These are phyloP conservation scores for Elmis aenea DNA, from an alignment of 2,888 invertebrate genomes.

Conservation along the genomic window DNA sequence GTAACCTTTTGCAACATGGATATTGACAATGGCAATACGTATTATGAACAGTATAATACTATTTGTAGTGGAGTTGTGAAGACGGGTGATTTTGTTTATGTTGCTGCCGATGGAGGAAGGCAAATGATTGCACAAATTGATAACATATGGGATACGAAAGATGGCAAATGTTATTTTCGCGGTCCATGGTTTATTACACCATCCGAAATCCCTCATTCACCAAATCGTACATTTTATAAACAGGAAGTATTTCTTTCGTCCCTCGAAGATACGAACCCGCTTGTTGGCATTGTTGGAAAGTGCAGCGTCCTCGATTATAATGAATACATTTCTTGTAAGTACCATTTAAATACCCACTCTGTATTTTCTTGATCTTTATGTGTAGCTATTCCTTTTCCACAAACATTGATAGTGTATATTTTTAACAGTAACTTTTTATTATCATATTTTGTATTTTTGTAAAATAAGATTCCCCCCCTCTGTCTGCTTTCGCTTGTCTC, in stretches of 20 bases:
- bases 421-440: too few relatives aligned
- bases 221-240: slow-evolving; percentile 79
- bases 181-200: slow-evolving; percentile 93
- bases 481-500: too few relatives aligned
- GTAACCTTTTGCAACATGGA: slow-evolving; percentile 61
- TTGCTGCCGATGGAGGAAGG: slow-evolving; percentile 83
- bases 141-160: slow-evolving; percentile 87
- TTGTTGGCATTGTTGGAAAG: slow-evolving; percentile 85
- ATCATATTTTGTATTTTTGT: too few relatives aligned
- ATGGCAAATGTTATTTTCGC: slow-evolving; percentile 85
- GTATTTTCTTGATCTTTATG: too few relatives aligned
- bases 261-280: slow-evolving; percentile 85
- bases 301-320: slow-evolving; percentile 87
- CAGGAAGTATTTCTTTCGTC: slow-evolving; percentile 91
- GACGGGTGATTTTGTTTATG: slow-evolving; percentile 92
- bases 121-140: slow-evolving; percentile 92
- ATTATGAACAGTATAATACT: slow-evolving; percentile 91
- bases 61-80: slow-evolving; percentile 77
- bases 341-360: too few relatives aligned
- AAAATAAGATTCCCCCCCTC: too few relatives aligned
- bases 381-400: too few relatives aligned
- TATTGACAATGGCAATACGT: slow-evolving; percentile 72
- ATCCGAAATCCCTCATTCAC: slow-evolving; percentile 76
- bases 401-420: too few relatives aligned
- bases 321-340: slow-evolving; percentile 82